A percentile compares a stretch with the other conserved stretches of the same genome.
Conservation (phyloP, 2,113 vertebrate species). For the Thymallus thymallus region DNA sequence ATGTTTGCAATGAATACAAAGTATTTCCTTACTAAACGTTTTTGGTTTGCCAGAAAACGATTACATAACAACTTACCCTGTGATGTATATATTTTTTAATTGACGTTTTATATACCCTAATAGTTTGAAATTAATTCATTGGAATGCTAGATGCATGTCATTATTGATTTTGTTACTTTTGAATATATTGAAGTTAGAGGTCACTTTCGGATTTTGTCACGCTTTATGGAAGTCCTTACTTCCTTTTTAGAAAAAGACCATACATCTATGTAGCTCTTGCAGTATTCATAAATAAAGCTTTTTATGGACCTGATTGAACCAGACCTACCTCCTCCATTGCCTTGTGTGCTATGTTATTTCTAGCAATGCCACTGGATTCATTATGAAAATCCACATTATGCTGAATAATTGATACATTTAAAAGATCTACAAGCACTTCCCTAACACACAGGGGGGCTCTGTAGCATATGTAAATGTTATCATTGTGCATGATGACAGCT, state of each 20-base stretch:
- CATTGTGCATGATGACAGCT: not conserved
- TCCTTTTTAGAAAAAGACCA: conserved; percentile 63
- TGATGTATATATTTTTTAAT: not conserved
- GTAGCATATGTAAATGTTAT: conserved; percentile 65
- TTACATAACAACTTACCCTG: not conserved
- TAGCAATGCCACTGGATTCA: conserved; percentile 65
- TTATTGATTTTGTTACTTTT: not conserved
- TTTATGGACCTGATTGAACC: conserved; percentile 61
- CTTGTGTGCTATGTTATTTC: conserved; percentile 67
- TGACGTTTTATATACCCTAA: too few relatives aligned
- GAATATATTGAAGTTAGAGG: not conserved
- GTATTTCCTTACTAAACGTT: not conserved
- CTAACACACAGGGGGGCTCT: conserved; percentile 45
- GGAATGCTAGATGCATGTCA: not conserved
- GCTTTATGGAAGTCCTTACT: conserved; percentile 51
- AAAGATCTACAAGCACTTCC: conserved; percentile 71
- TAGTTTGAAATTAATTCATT: too few relatives aligned
- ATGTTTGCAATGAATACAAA: conserved; percentile 54
- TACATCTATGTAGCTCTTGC: conserved; percentile 37
- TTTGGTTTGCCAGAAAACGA: not conserved
- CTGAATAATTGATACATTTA: conserved; percentile 72
- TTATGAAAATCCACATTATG: conserved; percentile 73
- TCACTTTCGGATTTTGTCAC: conserved; percentile 8
- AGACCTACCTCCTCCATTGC: conserved; percentile 50
- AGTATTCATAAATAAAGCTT: conserved; percentile 62